Evolutionary conservation across 2,113 vertebrate species (phyloP).

Genomic region (Bufo bufo): DNA sequence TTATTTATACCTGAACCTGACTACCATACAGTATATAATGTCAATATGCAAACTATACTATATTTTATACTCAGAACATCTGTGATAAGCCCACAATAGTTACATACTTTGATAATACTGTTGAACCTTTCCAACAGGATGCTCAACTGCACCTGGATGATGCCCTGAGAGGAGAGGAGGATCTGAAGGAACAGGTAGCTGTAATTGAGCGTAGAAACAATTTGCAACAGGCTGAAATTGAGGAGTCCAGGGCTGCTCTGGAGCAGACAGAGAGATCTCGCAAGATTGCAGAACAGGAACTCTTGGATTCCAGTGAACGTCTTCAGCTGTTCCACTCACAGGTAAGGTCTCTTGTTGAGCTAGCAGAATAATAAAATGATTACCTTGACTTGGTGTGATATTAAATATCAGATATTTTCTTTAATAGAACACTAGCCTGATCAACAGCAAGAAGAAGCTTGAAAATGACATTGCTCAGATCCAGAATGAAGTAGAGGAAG

Average conservation of each 20-base stretch:
- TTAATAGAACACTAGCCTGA: slow-evolving; percentile 83
- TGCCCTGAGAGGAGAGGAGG: slow-evolving; percentile 77
- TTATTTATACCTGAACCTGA: too few relatives aligned
- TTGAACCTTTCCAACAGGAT: slow-evolving; percentile 69
- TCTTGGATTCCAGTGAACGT: slow-evolving; percentile 85
- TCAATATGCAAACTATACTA: too few relatives aligned
- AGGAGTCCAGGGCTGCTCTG: slow-evolving; percentile 78
- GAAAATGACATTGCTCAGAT: slow-evolving; percentile 84
- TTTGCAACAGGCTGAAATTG: slow-evolving; percentile 83
- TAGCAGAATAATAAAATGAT: neutral
- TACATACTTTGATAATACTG: too few relatives aligned
- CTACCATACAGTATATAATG: too few relatives aligned
- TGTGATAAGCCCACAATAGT: neutral
- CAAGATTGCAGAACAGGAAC: slow-evolving; percentile 87
- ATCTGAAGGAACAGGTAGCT: slow-evolving; percentile 64
- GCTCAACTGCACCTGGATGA: slow-evolving; percentile 83
- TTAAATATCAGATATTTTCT: neutral
- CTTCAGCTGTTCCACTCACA: slow-evolving; percentile 88
- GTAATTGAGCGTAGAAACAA: slow-evolving; percentile 85
- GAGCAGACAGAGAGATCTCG: slow-evolving; percentile 65
- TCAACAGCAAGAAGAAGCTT: slow-evolving; percentile 92
- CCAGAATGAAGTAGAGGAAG: slow-evolving; percentile 86
- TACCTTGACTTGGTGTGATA: neutral
- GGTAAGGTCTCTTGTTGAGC: slow-evolving; percentile 65
- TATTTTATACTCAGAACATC: too few relatives aligned